These are phyloP conservation scores for Spodoptera picta DNA, from an alignment of 2,888 invertebrate genomes.

Conservation along the genomic window DNA sequence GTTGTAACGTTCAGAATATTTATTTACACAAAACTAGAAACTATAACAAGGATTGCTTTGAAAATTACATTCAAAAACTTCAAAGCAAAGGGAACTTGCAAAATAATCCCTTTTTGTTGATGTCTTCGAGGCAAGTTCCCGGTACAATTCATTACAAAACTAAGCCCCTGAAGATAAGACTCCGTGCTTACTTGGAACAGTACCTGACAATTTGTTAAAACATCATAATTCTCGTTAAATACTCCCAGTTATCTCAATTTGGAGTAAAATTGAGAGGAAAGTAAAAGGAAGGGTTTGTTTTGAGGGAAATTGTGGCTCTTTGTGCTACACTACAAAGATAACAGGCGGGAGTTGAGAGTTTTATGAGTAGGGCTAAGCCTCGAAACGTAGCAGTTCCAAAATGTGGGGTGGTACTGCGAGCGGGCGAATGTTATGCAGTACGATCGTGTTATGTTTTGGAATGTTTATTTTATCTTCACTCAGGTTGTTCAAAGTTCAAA, in stretches of 20 bases:
- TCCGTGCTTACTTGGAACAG: conserved; percentile 15
- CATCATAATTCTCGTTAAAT: conserved; percentile 17
- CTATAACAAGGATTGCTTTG: conserved; percentile 2
- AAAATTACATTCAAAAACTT: conserved; percentile 2
- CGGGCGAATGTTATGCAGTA: background rate
- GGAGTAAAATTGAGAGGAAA: conserved; percentile 22
- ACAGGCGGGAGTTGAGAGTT: conserved; percentile 43
- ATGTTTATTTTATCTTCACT: too few relatives aligned
- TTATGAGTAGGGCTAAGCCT: conserved; percentile 50
- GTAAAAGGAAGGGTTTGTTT: conserved; percentile 18
- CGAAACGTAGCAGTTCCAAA: conserved; percentile 16
- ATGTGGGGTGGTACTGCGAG: conserved; percentile 2
- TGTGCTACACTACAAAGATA: conserved; percentile 46
- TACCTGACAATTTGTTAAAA: conserved; percentile 22
- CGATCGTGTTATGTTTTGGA: too few relatives aligned
- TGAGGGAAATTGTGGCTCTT: conserved; percentile 33
- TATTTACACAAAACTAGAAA: conserved; percentile 17
- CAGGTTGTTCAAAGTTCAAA: too few relatives aligned
- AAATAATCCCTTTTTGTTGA: background rate
- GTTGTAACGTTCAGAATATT: conserved; percentile 6
- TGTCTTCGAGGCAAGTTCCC: too few relatives aligned
- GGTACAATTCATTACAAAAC: background rate
- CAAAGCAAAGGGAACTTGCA: background rate
- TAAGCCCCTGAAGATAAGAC: conserved; percentile 2
- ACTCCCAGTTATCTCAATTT: conserved; percentile 15